Evolutionary conservation across 2,888 invertebrate genomes (phyloP), one percentile per base, ranked within the genome.

Genomic region (Scaptomyza tumidula): DNA sequence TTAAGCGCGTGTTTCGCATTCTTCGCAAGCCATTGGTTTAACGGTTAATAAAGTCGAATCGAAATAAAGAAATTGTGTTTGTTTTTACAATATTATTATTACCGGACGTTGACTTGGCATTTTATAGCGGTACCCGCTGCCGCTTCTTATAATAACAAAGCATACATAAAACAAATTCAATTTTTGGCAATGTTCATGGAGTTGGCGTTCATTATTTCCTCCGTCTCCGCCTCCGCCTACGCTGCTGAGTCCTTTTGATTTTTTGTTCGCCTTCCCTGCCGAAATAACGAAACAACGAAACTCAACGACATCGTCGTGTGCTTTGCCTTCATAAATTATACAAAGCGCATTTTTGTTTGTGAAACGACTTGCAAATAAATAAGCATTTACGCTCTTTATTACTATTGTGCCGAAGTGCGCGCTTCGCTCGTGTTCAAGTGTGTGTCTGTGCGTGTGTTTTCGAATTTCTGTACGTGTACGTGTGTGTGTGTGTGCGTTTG

Each of bases 361-460:
- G 86, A 84, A 83, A 86, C 83, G 83, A 84, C 83, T 84, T 88
- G 83, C 83, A 84, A 86, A 86, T 86, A 86, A 86, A 86, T 86
- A 88, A 88, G 85, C 85, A 86, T 86, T 86, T 88, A 88, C 87
- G 85, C 85, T 33, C 81, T 88, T 88, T 86, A 84, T 88, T 86
- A 77, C 86, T 80, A 41, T 41, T 41, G 81, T 75, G 75, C 72
- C 66, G 55, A 62, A 75, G 67, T 71, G 68, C 71, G 54, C 35
- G 39, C 39, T 16, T 41, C 39, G 10, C 10, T 41, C 41, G 16
- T 16, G 49, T 61, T 60, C 44, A 54, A 56, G 56, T 39, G 45
- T 44, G 52, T 46, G 63, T 27, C 35, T 33, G 56, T 54, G 57
- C 66, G 53, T 61, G 58, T 58, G 48, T 59, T 29, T 29, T 24